These are phyloP conservation scores for Leptinotarsa haldemani DNA, from an alignment of 2,888 invertebrate species.

Conservation along the genomic window DNA sequence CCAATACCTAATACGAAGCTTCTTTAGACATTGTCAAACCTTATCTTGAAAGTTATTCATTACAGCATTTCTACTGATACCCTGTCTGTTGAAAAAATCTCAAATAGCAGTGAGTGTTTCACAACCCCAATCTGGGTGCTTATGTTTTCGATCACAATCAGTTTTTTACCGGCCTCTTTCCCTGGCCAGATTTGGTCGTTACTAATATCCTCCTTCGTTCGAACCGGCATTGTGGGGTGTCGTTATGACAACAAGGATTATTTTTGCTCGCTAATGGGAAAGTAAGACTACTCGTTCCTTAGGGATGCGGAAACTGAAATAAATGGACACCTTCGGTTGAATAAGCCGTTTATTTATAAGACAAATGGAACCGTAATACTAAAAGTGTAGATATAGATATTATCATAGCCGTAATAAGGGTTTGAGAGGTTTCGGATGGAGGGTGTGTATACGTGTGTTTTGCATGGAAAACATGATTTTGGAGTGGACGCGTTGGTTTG, in stretches of 20 bases:
- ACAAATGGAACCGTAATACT: constrained; percentile 42
- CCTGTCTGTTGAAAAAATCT: not conserved
- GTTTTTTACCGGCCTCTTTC: constrained; percentile 4
- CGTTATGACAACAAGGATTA: constrained; percentile 56
- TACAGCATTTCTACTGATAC: not conserved
- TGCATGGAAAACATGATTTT: no score
- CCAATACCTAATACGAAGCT: no score
- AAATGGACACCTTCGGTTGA: constrained; percentile 52
- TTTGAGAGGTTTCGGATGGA: no score
- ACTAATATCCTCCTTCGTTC: constrained; percentile 49
- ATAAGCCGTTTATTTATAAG: constrained; percentile 50
- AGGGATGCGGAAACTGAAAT: constrained; percentile 51
- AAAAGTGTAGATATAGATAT: constrained; percentile 5
- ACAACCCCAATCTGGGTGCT: constrained; percentile 1
- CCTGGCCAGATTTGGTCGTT: constrained; percentile 10
- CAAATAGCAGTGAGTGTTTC: not conserved
- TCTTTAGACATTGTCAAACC: no score
- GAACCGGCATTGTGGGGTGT: constrained; percentile 49
- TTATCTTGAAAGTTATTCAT: not conserved
- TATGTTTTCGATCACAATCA: constrained; percentile 13
- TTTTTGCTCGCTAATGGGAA: constrained; percentile 45
- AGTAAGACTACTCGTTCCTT: constrained; percentile 31
- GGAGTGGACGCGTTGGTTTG: no score
- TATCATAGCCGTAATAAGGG: no score
- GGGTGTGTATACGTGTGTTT: no score